Evolutionary conservation across 2,888 invertebrate species (phyloP), one percentile per base, ranked within the genome.

Genomic region (Macrosiphum euphorbiae): DNA sequence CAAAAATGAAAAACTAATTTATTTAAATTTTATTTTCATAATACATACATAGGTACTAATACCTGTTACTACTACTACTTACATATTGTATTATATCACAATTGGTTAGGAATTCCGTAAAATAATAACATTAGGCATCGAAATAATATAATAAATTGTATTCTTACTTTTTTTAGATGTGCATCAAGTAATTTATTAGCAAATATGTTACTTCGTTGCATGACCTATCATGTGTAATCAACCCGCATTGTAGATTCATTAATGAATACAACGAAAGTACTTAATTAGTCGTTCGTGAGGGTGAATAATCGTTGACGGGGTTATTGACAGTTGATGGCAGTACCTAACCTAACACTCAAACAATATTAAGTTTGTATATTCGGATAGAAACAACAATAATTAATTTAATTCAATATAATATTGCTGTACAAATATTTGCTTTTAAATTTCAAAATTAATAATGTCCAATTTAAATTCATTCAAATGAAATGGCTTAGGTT

Each of bases 171-270:
- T 20, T 67, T 67, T 67, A 35, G 5, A 67, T 35, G 67, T 16
- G 7, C 20, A 16, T 67, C 35, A 16, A 67, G 20, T 67, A 67
- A 67, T 16, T 20, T 67, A 67, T 67, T 67, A 67, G 20, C 67
- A 35, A 35, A 67, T 67, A 35, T 67, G 67, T 67, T 67, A 67
- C 16, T 67, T 35, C 16, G 35, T 35, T 67, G 16, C 67, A 35
- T 67, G 67, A 35, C 67, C 67, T 67, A 67, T 67, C 16, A 67
- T 67, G 7, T 35, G 67, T 67, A 67, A 67, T n/a, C 67, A 67
- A 67, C 90, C 78, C 90, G 90, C 90, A 90, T 90, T 50, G 67
- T 50, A 28, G 47, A 50, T 90, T 24, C 67, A 67, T 90, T 55
- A 78, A 78, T 90, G 44, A 78, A 90, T 35, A 50, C 50, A 50